Evolutionary conservation across 2,113 vertebrate species (phyloP), one percentile per base, ranked within the genome.

Genomic region (Halcyon senegalensis): DNA sequence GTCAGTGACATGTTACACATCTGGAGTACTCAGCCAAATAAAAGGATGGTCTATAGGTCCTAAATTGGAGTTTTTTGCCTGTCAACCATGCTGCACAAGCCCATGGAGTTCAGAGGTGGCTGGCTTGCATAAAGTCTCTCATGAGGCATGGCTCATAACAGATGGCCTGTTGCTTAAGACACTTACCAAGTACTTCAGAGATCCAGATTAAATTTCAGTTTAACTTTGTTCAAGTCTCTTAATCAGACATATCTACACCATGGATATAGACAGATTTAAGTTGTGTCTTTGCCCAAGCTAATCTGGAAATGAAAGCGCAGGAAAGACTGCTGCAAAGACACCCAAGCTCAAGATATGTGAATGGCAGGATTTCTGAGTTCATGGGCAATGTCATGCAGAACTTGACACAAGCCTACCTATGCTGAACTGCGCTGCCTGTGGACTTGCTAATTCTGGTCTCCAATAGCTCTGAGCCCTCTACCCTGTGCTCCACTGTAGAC

Each of bases 301-400:
- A 96, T 94, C 95, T 89, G 72, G 89, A 72, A 93, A 93, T 11
- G 83, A 92, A 96, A 94, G 90, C 72, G 70, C 44, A 90, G 70
- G 37, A 44, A 72, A 73, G 69, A 56, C 43, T 1, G 3, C 66
- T 72, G 62, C 43, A 82, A 39, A 93, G 60, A 78, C 30, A 80
- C 13, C 16, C 63, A 5, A 74, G 75, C 31, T 89, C 1, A 0
- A 55, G 33, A 56, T 9, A 48, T 39, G 28, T 23, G n/a, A 76
- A 23, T 1, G 2, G 28, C 50, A 78, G 63, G 46, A 85, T 58
- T 68, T 85, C 58, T 43, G 74, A 95, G 53, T 66, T 68, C 2
- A 2, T 4, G 35, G 48, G 24, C 67, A 76, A 14, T 25, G 17
- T 31, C 59, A 69, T 2, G 25, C 31, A 77, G 31, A 86, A 24